Conservation (phyloP, 2,797 vertebrate genomes). For the Prunella strophiata region DNA sequence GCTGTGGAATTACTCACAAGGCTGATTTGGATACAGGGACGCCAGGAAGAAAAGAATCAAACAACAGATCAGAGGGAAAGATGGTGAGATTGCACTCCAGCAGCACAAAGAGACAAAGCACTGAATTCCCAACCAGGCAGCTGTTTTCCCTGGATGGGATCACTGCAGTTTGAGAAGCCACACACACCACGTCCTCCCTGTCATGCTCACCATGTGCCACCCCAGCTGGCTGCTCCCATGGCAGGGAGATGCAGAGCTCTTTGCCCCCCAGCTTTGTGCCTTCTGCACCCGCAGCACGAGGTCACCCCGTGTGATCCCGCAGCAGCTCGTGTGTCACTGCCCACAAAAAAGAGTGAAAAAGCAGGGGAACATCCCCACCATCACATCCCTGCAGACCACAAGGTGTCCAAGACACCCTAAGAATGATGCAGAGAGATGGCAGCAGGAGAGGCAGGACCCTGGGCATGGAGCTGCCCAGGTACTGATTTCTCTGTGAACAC, state of each 20-base stretch:
- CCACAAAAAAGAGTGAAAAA: not conserved
- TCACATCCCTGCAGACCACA: fast-evolving
- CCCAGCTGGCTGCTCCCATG: not conserved
- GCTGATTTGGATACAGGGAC: not conserved
- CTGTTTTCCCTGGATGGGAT: not conserved
- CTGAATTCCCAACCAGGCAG: not conserved
- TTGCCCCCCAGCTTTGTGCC: not conserved
- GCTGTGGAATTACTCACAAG: not conserved
- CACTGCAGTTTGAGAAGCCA: not conserved
- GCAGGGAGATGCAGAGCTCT: not conserved
- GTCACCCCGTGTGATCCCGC: fast-evolving
- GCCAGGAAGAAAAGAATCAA: not conserved
- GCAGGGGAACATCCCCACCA: not conserved
- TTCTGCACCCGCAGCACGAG: not conserved
- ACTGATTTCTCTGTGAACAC: fast-evolving
- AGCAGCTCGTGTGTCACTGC: fast-evolving
- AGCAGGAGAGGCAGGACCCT: not conserved
- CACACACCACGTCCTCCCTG: fast-evolving
- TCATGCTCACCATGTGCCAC: fast-evolving
- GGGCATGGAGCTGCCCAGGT: fast-evolving
- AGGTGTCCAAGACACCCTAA: fast-evolving
- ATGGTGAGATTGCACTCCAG: not conserved
- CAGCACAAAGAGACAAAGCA: not conserved
- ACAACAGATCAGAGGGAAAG: not conserved
- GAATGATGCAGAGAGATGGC: fast-evolving